A percentile compares a stretch with the other conserved stretches of the same genome.
Evolutionary conservation across 1,140 invertebrate species (phyloP).

Genomic region (Matsumurasca onukii): DNA sequence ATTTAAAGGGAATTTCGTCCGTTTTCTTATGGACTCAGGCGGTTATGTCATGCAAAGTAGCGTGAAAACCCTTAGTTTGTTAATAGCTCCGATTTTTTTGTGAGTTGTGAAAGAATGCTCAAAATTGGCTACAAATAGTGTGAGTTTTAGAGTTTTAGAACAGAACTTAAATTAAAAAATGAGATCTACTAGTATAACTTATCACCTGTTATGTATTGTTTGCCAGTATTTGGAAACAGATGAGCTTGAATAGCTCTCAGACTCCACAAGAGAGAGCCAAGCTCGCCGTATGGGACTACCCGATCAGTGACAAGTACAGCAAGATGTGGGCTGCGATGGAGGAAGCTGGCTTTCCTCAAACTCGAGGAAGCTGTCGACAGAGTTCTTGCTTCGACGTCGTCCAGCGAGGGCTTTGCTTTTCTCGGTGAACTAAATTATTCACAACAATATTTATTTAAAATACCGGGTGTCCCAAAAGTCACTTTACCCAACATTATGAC

Average conservation of each 20-base stretch:
- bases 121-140: too few species aligned
- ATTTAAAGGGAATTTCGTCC: too few species aligned
- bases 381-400: slow-evolving; percentile 70
- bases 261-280: slow-evolving; percentile 86
- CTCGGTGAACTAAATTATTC: slow-evolving; percentile 57
- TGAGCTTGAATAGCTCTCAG: slow-evolving; percentile 92
- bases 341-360: slow-evolving; percentile 76
- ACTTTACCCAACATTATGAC: background rate
- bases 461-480: background rate
- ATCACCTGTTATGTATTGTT: background rate
- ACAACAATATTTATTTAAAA: background rate
- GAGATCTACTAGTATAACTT: too few species aligned
- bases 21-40: too few species aligned
- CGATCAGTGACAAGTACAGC: slow-evolving; percentile 96
- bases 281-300: slow-evolving; percentile 98
- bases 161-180: too few species aligned
- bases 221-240: slow-evolving; percentile 94
- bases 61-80: too few species aligned
- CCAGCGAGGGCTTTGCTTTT: slow-evolving; percentile 88
- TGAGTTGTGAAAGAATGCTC: too few species aligned
- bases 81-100: too few species aligned
- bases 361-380: slow-evolving; percentile 76
- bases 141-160: too few species aligned
- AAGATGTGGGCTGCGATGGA: slow-evolving; percentile 99
- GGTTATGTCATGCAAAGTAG: too few species aligned